Base-by-base conservation (phyloP, 2,888 invertebrate genomes). In the Mythimna lalbum region DNA sequence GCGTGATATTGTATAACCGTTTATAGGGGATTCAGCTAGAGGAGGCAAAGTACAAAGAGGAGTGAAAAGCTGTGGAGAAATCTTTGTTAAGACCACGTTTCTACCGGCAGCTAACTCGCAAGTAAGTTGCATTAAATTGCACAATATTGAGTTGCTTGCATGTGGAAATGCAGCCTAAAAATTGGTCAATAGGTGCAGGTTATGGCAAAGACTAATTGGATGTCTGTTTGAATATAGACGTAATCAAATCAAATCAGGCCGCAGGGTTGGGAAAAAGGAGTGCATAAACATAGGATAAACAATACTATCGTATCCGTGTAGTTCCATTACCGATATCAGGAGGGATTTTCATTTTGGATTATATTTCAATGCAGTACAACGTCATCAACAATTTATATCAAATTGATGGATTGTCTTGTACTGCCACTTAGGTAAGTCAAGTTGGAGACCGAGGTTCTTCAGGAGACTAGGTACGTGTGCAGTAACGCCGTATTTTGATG, bases 401-500 rank as follows among this genome's bases (percentile, higher is more conserved):
- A 69, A 49, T 55, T 77, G 70, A 77, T 60, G 23, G 33, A 70
- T 43, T 39, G 49, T 23, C 33, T n/a, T 47, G 23, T 33, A 56
- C 65, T 33, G 49, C 21, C 23, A n/a, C 17, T 39, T 47, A 23
- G 10, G 4, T 23, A 70, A 77, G 31, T 57, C 23, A 33, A 33
- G 33, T 36, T 57, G 19, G 43, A 75, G 36, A 75, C 12, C 23
- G 53, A 55, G 19, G 23, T 21, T 36, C 23, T n/a, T 36, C 21
- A 27, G 67, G 39, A 12, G 53, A 36, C 14, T 21, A 19, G 7
- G 7, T 9, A 21, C 21, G 14, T 36, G 36, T 65, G 36, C 27
- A 10, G 21, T 17, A 7, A 49, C 31, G 23, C 5, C 31, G 4
- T 21, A 36, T 31, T 21, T 31, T 55, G 1, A 17, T 4, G 19